Conservation (phyloP, 1,140 invertebrate species). For the Tribolium madens region DNA sequence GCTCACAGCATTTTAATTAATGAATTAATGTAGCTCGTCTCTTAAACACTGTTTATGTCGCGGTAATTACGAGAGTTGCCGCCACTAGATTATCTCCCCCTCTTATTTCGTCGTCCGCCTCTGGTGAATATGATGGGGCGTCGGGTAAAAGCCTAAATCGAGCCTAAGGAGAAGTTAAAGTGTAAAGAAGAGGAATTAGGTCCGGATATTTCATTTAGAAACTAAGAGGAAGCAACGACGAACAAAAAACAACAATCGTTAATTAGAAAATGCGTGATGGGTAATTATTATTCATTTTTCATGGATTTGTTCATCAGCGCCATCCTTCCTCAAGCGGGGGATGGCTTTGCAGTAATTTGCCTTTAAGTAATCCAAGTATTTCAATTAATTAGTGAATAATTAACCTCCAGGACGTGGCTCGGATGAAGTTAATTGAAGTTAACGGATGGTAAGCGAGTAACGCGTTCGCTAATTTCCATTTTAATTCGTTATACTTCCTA, state of each 20-base stretch:
- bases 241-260: slow-evolving; percentile 28
- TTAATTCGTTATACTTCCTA: slow-evolving; percentile 46
- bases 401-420: slow-evolving; percentile 30
- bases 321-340: not conserved
- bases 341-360: slow-evolving; percentile 19
- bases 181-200: slow-evolving; percentile 58
- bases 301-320: slow-evolving; percentile 46
- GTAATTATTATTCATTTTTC: slow-evolving; percentile 61
- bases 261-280: slow-evolving; percentile 59
- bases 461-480: slow-evolving; percentile 42
- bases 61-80: slow-evolving; percentile 65
- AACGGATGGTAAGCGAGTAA: slow-evolving; percentile 38
- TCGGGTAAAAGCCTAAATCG: slow-evolving; percentile 54
- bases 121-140: slow-evolving; percentile 31
- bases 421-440: slow-evolving; percentile 43
- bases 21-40: slow-evolving; percentile 66
- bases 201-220: slow-evolving; percentile 56
- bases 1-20: slow-evolving; percentile 65
- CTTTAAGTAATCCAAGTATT: slow-evolving; percentile 46
- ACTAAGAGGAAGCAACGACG: slow-evolving; percentile 45
- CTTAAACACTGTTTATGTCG: slow-evolving; percentile 66
- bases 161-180: slow-evolving; percentile 60
- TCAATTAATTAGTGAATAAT: slow-evolving; percentile 46
- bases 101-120: slow-evolving; percentile 25
- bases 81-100: slow-evolving; percentile 59